Conservation (phyloP, 2,888 invertebrate species). For the Helobdella robusta region DNA sequence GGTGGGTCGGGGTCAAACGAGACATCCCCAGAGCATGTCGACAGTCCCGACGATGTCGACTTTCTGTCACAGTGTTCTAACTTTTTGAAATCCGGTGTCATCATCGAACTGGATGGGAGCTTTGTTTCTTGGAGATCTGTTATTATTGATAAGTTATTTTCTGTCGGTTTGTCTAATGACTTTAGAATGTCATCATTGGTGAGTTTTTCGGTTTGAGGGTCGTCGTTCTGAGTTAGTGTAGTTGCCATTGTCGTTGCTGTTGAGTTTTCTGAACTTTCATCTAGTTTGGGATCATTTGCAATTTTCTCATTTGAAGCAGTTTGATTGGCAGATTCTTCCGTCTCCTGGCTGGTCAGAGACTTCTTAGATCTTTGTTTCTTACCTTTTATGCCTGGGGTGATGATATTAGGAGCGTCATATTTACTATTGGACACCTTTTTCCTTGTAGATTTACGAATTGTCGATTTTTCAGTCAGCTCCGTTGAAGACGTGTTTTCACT, state of each 20-base stretch:
- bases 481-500: neutral
- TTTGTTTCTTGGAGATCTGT: too few relatives aligned
- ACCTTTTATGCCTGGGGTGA: conserved; percentile 14
- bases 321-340: neutral
- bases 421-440: conserved; percentile 27
- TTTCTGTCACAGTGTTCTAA: conserved; percentile 22
- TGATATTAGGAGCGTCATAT: conserved; percentile 21
- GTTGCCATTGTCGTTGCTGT: neutral
- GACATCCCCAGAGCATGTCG: conserved; percentile 25
- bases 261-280: neutral
- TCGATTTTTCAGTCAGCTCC: conserved; percentile 8
- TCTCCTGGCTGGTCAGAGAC: neutral
- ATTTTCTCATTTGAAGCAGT: neutral
- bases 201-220: neutral
- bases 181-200: neutral
- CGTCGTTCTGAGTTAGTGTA: neutral
- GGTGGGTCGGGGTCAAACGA: conserved; percentile 17
- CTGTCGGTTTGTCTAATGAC: too few relatives aligned
- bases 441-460: conserved; percentile 22
- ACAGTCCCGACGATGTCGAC: conserved; percentile 24
- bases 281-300: neutral
- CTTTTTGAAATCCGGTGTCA: neutral
- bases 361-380: conserved; percentile 21
- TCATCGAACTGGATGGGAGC: neutral
- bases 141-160: too few relatives aligned